Evolutionary conservation across 2,888 invertebrate genomes (phyloP), one percentile per base, ranked within the genome.

Genomic region (Parnassius apollo): DNA sequence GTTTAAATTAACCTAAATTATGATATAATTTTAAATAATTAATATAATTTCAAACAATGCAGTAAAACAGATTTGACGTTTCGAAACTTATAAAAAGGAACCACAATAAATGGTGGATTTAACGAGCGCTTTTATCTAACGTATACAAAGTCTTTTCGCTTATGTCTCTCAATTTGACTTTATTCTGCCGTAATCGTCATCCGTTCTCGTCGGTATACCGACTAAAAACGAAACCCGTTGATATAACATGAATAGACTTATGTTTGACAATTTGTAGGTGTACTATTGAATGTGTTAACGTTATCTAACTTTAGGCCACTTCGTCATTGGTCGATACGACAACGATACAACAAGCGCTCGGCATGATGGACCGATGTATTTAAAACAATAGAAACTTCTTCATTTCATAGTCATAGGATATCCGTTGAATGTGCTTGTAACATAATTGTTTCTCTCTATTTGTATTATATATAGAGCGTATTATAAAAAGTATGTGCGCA

Each of bases 51-150:
- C 49, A 42, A 57, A 57, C 18, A 50, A 50, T 57, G 18, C 18
- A 44, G 42, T 42, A 49, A 57, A 57, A 50, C 42, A 22, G 49
- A 60, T 60, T 49, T 42, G 18, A 22, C 25, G 49, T 18, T 56
- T 46, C 8, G 11, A 48, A 49, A n/a, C 60, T 42, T 55, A 42
- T 49, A n/a, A 44, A 54, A 60, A 60, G 22, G 3, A 59, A 60
- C 60, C 54, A 54, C n/a, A 54, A 55, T 60, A 60, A 46, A 54
- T n/a, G 48, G 54, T 48, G 46, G 35, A 53, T 54, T 54, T 60
- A 54, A 54, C 42, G 48, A 60, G 7, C 42, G 53, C 53, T 54
- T 54, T 59, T 54, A 53, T 54, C 60, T 55, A 13, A 22, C 2
- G 18, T n/a, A 42, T 44, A 60, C 49, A 55, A 60, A 55, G 44